Base-by-base conservation (phyloP, 2,797 vertebrate genomes). In the Mus minutoides region DNA sequence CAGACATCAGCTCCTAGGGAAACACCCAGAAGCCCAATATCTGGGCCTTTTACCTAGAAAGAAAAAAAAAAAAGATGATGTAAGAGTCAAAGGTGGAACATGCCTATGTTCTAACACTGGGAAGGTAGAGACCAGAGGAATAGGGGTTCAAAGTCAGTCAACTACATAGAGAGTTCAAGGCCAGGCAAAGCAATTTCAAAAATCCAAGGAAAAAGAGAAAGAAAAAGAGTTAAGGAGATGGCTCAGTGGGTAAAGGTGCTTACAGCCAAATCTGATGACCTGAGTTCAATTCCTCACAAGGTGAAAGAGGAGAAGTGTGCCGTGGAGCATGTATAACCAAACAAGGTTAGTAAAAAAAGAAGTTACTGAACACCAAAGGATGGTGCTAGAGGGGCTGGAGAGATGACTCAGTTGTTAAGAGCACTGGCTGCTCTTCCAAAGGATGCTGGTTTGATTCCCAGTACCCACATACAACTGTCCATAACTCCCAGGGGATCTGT, bases 1-100 rank as follows among this genome's bases (percentile, higher is more conserved):
- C 98, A 99, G 88, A 99, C 52, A 85, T 98, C 98, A 31, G 98
- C 99, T 76, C 98, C 98, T 69, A 99, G 98, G 85, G 99, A 99
- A 84, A 98, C 97, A 0, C 99, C 99, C 79, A 99, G 91, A 86
- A 99, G 88, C 60, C 99, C 99, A 37, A 99, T 96, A 6, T 98
- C 98, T 46, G 98, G 98, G 83, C 98, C 98, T 93, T 98, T 98
- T 22, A 99, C 98, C 99, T 99, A 49, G 22, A 97, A 88, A 69
- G 85, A 60, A 96, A 60, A 10, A 60, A 56, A 56, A 17, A 31
- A 67, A 95, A 93, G 24, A 85, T 71, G 40, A 49, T 5, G 12
- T 12, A 84, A 92, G 64, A 82, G 73, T 92, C 34, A 95, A 71
- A 46, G 7, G 24, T 31, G 14, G 24, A 49, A 37, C 54, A 52